Conservation (phyloP, 2,113 vertebrate species). For the Prunella fulvescens region DNA sequence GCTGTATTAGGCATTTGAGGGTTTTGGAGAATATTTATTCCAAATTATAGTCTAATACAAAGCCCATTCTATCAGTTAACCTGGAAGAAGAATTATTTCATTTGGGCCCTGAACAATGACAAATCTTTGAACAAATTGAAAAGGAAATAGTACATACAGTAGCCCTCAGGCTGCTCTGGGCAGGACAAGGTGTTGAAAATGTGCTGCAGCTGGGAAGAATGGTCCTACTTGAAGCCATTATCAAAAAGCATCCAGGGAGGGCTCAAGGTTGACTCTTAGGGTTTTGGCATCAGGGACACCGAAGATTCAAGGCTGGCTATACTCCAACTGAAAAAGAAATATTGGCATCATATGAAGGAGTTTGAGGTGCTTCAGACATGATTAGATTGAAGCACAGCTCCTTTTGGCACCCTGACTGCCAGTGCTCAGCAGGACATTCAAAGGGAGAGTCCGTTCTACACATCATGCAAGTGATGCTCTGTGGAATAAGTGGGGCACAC, state of each 20-base stretch:
- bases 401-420: neutral
- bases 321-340: neutral
- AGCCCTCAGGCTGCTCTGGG: neutral
- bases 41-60: neutral
- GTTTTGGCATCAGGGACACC: neutral
- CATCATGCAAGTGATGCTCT: neutral
- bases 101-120: neutral
- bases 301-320: neutral
- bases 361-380: neutral
- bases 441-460: neutral
- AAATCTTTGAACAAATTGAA: neutral
- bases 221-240: neutral
- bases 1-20: neutral
- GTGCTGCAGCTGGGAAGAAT: neutral
- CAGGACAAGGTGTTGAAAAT: neutral
- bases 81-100: neutral
- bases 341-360: neutral
- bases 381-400: neutral
- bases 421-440: neutral
- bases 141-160: neutral
- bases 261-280: neutral
- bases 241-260: neutral
- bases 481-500: fast-evolving
- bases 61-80: neutral
- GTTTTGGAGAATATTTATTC: neutral